phyloP scores from a whole-genome alignment of 92 coral and sea anemone species.

The Epizoanthus ramosus region DNA sequence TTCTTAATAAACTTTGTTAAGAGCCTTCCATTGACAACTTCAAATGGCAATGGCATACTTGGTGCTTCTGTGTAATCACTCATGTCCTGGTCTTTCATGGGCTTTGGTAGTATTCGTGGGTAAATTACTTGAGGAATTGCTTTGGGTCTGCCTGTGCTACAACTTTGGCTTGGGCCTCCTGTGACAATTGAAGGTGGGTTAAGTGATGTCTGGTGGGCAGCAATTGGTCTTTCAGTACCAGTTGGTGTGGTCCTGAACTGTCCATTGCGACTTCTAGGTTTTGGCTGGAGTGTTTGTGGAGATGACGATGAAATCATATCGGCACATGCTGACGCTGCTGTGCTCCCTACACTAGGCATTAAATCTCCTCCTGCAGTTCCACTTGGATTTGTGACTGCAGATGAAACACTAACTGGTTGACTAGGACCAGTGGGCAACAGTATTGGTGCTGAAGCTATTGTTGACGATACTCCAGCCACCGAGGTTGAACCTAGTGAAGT shows the following conservation, averaged over 20 bases:
- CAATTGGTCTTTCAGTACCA: neutral
- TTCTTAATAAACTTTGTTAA: slow-evolving; percentile 7
- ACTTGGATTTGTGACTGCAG: neutral
- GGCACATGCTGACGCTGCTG: too few relatives aligned
- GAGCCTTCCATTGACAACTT: slow-evolving; percentile 31
- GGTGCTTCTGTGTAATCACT: slow-evolving; percentile 1
- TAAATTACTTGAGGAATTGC: slow-evolving; percentile 4
- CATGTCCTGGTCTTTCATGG: neutral
- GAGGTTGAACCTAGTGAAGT: neutral
- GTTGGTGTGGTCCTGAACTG: neutral
- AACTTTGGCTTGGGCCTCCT: slow-evolving; percentile 1
- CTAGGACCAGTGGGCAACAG: neutral
- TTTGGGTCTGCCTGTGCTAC: neutral
- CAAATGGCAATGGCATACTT: slow-evolving; percentile 28
- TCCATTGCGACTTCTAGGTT: too few relatives aligned
- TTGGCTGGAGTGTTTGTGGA: too few relatives aligned
- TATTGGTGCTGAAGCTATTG: neutral
- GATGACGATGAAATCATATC: too few relatives aligned
- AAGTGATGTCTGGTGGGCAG: neutral
- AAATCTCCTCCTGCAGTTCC: neutral
- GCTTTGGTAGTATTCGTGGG: slow-evolving; percentile 37
- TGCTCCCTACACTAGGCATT: neutral
- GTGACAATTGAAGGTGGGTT: neutral
- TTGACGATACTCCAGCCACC: too few relatives aligned
- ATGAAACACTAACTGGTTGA: neutral